These are phyloP conservation scores for Mesopsocus fuscifrons DNA, from an alignment of 2,888 invertebrate genomes.

Conservation along the genomic window DNA sequence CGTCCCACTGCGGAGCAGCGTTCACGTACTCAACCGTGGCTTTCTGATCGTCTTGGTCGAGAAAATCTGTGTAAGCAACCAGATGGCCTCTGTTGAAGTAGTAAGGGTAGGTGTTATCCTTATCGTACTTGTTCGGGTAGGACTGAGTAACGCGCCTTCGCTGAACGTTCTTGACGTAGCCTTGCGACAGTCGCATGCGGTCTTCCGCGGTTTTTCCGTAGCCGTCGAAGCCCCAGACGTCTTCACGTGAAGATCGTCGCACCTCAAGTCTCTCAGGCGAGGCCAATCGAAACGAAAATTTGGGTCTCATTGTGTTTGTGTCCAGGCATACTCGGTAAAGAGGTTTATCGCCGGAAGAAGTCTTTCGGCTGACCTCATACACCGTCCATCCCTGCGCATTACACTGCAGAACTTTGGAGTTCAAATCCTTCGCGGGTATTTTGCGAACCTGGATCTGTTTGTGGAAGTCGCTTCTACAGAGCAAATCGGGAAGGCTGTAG, in stretches of 20 bases:
- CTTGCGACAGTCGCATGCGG: neutral
- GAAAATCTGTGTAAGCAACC: constrained; percentile 6
- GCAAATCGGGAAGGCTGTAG: neutral
- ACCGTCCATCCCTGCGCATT: neutral
- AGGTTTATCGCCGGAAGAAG: neutral
- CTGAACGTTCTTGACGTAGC: constrained; percentile 3
- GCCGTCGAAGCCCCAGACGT: constrained; percentile 7
- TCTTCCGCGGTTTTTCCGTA: neutral
- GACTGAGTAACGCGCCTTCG: neutral
- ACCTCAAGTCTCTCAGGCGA: neutral
- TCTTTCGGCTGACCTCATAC: neutral
- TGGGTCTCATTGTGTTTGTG: constrained; percentile 1
- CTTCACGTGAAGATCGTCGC: neutral
- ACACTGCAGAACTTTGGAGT: neutral
- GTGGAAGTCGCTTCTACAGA: constrained; percentile 6
- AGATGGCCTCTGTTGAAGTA: constrained; percentile 7
- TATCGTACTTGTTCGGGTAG: neutral
- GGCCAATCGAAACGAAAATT: neutral
- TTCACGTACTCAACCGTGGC: constrained; percentile 1
- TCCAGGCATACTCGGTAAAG: constrained; percentile 1
- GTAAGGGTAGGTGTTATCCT: neutral
- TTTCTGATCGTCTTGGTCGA: constrained; percentile 1
- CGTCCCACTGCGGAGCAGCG: constrained; percentile 5
- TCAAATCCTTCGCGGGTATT: neutral
- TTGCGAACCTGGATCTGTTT: neutral